Base-by-base conservation (phyloP, 2,888 invertebrate genomes). In the Chalcosyrphus nemorum region DNA sequence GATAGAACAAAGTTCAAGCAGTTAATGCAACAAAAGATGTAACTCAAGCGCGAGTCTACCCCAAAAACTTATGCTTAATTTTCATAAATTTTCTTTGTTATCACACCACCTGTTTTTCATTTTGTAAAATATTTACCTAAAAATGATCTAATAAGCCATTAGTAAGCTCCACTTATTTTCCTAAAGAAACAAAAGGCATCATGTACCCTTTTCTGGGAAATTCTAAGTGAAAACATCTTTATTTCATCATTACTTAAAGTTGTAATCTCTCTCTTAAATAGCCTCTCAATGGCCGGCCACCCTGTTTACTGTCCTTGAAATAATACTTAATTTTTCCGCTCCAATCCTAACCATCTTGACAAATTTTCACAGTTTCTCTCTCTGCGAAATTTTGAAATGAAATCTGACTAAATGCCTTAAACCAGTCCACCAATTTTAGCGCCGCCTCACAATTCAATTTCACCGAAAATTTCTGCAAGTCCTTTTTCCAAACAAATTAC, bases 401-500 rank as follows among this genome's bases (percentile, higher is more conserved):
- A 5, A 38, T 13, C 38, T 38, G 38, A 13, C 38, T 38, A 38
- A 38, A 38, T 13, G 5, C 38, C 38, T 38, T n/a, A 4, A 13
- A 38, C 38, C 38, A 2, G 2, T 35, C 32, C 32, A 13, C 3
- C 38, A 38, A 13, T n/a, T n/a, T n/a, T n/a, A n/a, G n/a, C n/a
- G n/a, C n/a, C 38, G 7, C 9, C 7, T 2, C 7, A 9, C 47
- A 50, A 50, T 50, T 50, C 13, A 50, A 50, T 52, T 27, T 19
- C 3, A 2, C 11, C 3, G 3, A 1, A 24, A 13, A 13, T n/a
- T 27, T 27, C 13, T 19, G 2, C 19, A 45, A 63, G 47, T 47
- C 63, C 21, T 63, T 47, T 45, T 45, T 47, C 19, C 63, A 63
- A 63, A 63, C 63, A 47, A 32, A 63, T 63, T 63, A 43, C 47